Evolutionary conservation across 2,888 invertebrate species (phyloP), one percentile per base, ranked within the genome.

Genomic region (Allygus modestus): DNA sequence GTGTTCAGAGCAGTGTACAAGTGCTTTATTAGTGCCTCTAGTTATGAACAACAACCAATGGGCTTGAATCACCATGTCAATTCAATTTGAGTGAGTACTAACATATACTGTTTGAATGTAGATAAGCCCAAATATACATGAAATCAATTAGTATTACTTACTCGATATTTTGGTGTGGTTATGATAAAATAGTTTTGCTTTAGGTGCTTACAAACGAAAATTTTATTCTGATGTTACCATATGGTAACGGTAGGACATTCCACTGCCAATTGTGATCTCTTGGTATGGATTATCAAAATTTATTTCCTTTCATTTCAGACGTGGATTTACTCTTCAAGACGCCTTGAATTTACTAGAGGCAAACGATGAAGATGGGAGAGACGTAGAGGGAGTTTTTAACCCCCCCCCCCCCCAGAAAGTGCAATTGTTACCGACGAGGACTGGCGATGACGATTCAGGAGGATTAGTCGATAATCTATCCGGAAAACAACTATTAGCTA

Each of bases 271-370:
- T 58, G 58, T 77, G 28, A 54, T 54, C 33, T 81, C 58, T 81
- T 81, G 81, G 81, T 81, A 51, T 23, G 58, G 26, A 51, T 81
- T 17, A 5, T 31, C 46, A 81, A 17, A 33, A 51, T n/a, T 81
- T 28, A 12, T 46, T 81, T 58, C 17, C 54, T 54, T 81, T 81
- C 33, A 15, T 37, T 86, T 43, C 54, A 82, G 85, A 61, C 73
- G 77, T 46, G 84, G 81, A 46, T 84, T 86, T 82, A 83, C 84
- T 77, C 79, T 84, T 28, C 85, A 85, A 85, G 83, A 85, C 43
- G 83, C 83, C 12, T 58, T 83, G 20, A 79, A 85, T 65, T 69
- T 86, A 58, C 77, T 85, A 65, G 73, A 71, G 81, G 1, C 12
- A 81, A 33, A 81, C 17, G 5, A 81, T 58, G 81, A 33, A 81